Base-by-base conservation (phyloP, 2,797 vertebrate genomes). In the Acipenser ruthenus region DNA sequence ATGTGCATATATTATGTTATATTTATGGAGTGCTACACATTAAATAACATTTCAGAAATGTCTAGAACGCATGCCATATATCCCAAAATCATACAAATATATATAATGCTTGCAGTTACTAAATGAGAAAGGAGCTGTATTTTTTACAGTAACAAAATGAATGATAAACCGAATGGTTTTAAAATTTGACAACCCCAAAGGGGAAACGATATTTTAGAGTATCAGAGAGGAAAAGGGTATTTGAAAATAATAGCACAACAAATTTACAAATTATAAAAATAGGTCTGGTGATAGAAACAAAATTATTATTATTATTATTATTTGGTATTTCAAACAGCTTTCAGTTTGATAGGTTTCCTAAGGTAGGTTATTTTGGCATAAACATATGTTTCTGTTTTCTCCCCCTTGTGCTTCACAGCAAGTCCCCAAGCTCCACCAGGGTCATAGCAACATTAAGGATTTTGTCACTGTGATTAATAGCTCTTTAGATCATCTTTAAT, bases 381-480 rank as follows among this genome's bases (percentile, higher is more conserved):
- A 96, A 94, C 93, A 94, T 93, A 91, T 96, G 94, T 95, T 95
- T 95, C 93, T 90, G 93, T 95, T 94, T 95, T 93, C 93, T 92
- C 15, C 91, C 90, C 77, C 87, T 87, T 91, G 79, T 79, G 89
- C 84, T 89, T 95, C 89, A 89, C 90, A 88, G 83, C 80, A 86
- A 84, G 90, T 96, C 92, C 93, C 89, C 87, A 86, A 87, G 93
- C 94, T 87, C 88, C 83, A 82, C 88, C 86, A 88, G 93, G 96
- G 95, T 96, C 95, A 93, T 89, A 90, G 93, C 91, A 96, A 95
- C 94, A 98, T 98, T 97, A 99, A 94, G 92, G 93, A 91, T 94
- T 97, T 97, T 99, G 96, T 98, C 95, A 96, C 86, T 88, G 95
- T 99, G 96, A 99, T 99, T 97, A 98, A 99, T 99, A 96, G 96